Percentiles rank a stretch among this genome's conserved stretches.
phyloP scores from a whole-genome alignment of 2,888 invertebrate species.

The Dolomedes plantarius region DNA sequence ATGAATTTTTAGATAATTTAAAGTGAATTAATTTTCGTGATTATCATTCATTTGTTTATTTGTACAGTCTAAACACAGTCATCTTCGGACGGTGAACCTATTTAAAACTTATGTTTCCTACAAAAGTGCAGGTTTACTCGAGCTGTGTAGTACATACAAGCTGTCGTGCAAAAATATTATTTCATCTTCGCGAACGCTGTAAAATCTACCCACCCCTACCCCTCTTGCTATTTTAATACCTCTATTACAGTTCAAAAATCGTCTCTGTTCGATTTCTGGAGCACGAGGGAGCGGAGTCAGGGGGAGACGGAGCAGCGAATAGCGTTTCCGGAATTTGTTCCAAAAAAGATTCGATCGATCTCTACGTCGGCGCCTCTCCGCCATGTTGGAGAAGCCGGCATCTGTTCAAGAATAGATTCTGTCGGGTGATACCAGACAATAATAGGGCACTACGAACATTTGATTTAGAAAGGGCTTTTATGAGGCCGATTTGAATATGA shows the following conservation, averaged over 20 bases:
- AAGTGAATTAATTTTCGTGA: too few relatives aligned
- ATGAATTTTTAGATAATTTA: too few relatives aligned
- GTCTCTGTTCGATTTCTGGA: not conserved
- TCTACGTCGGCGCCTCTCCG: constrained; percentile 39
- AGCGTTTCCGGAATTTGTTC: constrained; percentile 62
- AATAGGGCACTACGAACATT: not conserved
- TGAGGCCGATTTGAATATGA: not conserved
- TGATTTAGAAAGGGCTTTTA: not conserved
- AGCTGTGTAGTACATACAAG: too few relatives aligned
- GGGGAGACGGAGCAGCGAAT: constrained; percentile 5
- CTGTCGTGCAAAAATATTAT: too few relatives aligned
- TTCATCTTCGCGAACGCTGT: too few relatives aligned
- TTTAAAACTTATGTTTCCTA: too few relatives aligned
- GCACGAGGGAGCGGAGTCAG: not conserved
- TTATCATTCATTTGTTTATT: too few relatives aligned
- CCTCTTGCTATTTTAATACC: too few relatives aligned
- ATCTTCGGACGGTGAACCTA: too few relatives aligned
- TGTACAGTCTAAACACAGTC: too few relatives aligned
- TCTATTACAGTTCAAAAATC: not conserved
- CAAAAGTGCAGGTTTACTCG: too few relatives aligned
- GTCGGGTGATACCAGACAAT: not conserved
- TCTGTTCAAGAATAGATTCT: not conserved
- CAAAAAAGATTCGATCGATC: constrained; percentile 60
- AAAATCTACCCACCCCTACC: too few relatives aligned
- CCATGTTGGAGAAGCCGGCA: constrained; percentile 36